Evolutionary conservation across 1,140 invertebrate species (phyloP), one percentile per base, ranked within the genome.

Genomic region (Cepaea nemoralis): DNA sequence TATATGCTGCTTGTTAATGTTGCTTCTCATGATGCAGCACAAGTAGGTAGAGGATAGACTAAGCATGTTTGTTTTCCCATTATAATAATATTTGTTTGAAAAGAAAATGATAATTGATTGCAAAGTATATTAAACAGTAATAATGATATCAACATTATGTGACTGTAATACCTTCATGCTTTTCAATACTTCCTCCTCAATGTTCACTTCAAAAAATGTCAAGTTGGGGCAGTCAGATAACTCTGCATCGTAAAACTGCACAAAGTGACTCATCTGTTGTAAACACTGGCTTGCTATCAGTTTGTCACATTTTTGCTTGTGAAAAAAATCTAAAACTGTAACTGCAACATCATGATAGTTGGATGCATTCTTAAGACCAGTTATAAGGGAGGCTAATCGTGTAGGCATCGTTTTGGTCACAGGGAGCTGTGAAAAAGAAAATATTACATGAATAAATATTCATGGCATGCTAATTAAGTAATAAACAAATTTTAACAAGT

Each of bases 341-440:
- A 27, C 55, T 24, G 69, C 5, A 31, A 77, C 37, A 8, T 77
- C n/a, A 10, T 16, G 19, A 39, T 77, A 82, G 24, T 31, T 50
- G 12, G 24, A 71, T 31, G 81, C 75, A 0, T 22, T 35, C 37
- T 82, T 67, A 5, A 82, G 66, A 35, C 8, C 14, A 27, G 14
- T 48, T 0, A 82, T 73, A 16, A 82, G 75, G 24, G 31, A 37
- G 19, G 63, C 67, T 37, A 82, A 69, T 35, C 71, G 74, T 37
- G 63, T 19, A 24, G 81, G 81, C 66, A 82, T 70, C 0, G 77
- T 35, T 1, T 79, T 35, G 5, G n/a, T 79, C 0, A 79, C 59
- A 67, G 0, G 40, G 8, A 66, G 27, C 50, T 66, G 55, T 16
- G 37, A n/a, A 14, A 37, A n/a, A n/a, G n/a, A n/a, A n/a, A n/a